phyloP scores from a whole-genome alignment of 1,140 invertebrate species.

The Pseudomyrmex cubaensis region DNA sequence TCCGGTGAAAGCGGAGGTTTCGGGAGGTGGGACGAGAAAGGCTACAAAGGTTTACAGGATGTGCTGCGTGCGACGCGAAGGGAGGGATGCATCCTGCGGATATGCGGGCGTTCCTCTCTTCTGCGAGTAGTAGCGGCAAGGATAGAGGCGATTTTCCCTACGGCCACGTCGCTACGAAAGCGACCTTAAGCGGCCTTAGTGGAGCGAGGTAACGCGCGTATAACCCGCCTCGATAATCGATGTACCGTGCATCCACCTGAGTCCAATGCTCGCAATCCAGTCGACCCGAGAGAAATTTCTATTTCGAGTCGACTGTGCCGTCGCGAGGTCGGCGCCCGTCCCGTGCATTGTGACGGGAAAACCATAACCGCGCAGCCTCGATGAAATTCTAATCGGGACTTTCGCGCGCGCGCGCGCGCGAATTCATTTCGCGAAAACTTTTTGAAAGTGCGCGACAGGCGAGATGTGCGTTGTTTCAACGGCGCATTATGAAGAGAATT shows the following conservation, averaged over 20 bases:
- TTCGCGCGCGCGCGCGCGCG: neutral
- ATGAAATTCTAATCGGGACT: conserved; percentile 52
- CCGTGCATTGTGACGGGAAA: conserved; percentile 9
- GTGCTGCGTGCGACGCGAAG: conserved; percentile 34
- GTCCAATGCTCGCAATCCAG: conserved; percentile 57
- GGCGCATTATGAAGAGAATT: neutral
- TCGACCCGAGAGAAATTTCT: conserved; percentile 64
- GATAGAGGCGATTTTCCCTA: conserved; percentile 31
- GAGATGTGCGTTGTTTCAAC: neutral
- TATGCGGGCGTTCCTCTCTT: conserved; percentile 42
- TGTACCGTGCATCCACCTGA: conserved; percentile 66
- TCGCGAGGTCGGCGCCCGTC: neutral
- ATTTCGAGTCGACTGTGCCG: conserved; percentile 15
- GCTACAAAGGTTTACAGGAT: conserved; percentile 37
- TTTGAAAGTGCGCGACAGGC: conserved; percentile 20
- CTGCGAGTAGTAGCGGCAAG: conserved; percentile 45
- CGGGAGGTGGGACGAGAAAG: too few relatives aligned
- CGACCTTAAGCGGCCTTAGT: conserved; percentile 31
- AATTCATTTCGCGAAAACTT: conserved; percentile 41
- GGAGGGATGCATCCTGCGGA: conserved; percentile 34
- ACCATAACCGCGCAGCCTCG: conserved; percentile 40
- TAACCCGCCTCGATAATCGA: conserved; percentile 59
- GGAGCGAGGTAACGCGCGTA: conserved; percentile 45
- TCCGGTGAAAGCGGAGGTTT: neutral
- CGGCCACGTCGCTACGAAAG: neutral